Evolutionary conservation across 2,113 vertebrate species (phyloP), one percentile per base, ranked within the genome.

Genomic region (Lipotes vexillifer): DNA sequence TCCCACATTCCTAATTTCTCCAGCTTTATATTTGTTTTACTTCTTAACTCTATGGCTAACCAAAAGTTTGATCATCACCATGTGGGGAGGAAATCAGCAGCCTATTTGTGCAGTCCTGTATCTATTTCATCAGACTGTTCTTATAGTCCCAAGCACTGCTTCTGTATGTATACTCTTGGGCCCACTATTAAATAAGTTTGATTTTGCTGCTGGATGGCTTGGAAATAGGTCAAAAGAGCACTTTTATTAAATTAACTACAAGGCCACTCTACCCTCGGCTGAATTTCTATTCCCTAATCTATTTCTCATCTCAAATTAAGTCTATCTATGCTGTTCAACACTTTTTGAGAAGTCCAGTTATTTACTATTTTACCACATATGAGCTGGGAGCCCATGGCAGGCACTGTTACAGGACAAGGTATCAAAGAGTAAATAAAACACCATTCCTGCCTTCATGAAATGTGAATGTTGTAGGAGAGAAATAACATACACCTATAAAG

Each of bases 221-320:
- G 49, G 31, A 88, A 88, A 90, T 77, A 87, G 63, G 55, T 95
- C 90, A 93, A 88, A 97, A 95, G 86, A 88, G 44, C 57, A 91
- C 29, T 85, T 90, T 74, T 93, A 92, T 63, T 89, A 83, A 93
- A 63, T 83, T 78, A 96, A 90, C 84, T 78, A 52, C 8, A 96
- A n/a, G 36, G 71, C 21, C n/a, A 55, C 25, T 84, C 1, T 93
- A 87, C 12, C 17, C 36, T 44, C 61, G 52, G 11, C 88, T 93
- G 68, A 44, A 59, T 4, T 71, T 83, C 13, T 49, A 66, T 83
- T 86, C 5, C 52, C 33, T 96, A 46, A 93, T 83, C 36, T 82
- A 94, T 94, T 96, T 92, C 14, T 44, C 57, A 66, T 72, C 61
- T 86, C 65, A 94, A 61, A 90, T 82, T 90, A 68, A 94, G 23